Conservation (phyloP, 1,140 invertebrate species). For the Saccostrea echinata region DNA sequence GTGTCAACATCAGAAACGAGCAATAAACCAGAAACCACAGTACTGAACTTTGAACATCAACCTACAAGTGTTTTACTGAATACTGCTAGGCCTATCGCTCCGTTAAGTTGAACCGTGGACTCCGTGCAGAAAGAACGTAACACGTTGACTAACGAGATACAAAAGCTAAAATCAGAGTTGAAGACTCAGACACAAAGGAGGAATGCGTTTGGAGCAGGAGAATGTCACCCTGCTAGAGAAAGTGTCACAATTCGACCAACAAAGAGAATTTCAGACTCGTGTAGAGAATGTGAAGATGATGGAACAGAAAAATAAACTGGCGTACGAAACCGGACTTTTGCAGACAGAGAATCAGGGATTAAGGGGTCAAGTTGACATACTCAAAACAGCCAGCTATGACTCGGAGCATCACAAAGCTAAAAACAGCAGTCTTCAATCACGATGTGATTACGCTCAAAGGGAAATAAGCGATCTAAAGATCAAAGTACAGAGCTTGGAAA, state of each 20-base stretch:
- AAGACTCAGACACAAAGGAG: conserved; percentile 62
- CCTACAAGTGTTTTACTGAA: too few species aligned
- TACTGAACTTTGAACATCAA: too few species aligned
- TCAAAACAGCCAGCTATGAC: conserved; percentile 63
- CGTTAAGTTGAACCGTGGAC: too few species aligned
- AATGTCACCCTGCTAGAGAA: conserved; percentile 73
- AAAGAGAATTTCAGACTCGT: conserved; percentile 71
- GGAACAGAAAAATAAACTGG: too few species aligned
- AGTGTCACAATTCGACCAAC: conserved; percentile 73
- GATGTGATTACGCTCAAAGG: conserved; percentile 68
- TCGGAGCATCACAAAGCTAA: conserved; percentile 65
- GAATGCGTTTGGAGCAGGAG: conserved; percentile 70
- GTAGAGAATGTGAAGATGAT: conserved; percentile 74
- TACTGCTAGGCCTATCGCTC: conserved; percentile 78
- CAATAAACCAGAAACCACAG: too few species aligned
- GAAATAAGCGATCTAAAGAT: conserved; percentile 73
- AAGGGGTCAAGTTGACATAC: conserved; percentile 64
- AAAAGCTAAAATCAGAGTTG: conserved; percentile 68
- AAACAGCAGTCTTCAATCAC: too few species aligned
- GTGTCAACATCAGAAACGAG: too few species aligned
- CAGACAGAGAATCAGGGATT: conserved; percentile 72
- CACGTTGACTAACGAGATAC: too few species aligned
- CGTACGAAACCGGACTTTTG: conserved; percentile 76
- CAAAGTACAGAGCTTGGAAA: conserved; percentile 67
- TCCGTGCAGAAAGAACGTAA: too few species aligned